phyloP scores from a whole-genome alignment of 2,888 invertebrate genomes.

The Hanleya hanleyi region DNA sequence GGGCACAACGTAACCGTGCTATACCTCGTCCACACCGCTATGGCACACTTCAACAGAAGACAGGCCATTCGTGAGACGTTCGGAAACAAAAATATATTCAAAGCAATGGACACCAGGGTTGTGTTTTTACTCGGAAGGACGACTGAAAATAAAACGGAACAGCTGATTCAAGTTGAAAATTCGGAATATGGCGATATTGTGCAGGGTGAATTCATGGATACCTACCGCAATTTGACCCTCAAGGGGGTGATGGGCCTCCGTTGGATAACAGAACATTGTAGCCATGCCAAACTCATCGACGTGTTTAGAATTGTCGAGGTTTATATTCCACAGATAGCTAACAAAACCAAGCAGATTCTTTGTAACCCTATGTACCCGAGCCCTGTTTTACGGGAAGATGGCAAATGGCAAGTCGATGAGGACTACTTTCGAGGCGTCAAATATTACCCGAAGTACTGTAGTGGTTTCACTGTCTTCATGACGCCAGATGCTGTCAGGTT shows the following conservation, averaged over 20 bases:
- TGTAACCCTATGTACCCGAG: too few species aligned
- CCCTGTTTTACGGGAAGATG: too few species aligned
- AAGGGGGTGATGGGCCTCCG: not conserved
- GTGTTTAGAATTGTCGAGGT: too few species aligned
- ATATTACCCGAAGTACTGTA: too few species aligned
- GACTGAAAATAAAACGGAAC: not conserved
- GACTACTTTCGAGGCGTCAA: too few species aligned
- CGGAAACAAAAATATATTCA: not conserved
- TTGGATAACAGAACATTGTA: conserved; percentile 1
- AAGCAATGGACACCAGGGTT: not conserved
- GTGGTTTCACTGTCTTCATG: too few species aligned
- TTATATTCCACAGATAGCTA: too few species aligned
- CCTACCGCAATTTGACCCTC: conserved; percentile 1
- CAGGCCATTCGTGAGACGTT: not conserved
- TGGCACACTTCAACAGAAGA: not conserved
- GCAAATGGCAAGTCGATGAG: too few species aligned
- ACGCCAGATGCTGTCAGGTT: too few species aligned
- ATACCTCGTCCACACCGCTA: not conserved
- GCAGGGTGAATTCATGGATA: not conserved
- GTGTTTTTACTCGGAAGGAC: not conserved
- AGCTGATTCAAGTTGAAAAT: not conserved
- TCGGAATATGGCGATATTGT: not conserved
- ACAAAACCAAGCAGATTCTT: too few species aligned
- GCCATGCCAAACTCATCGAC: not conserved
- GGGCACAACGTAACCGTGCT: too few species aligned